A percentile compares a stretch with the other conserved stretches of the same genome.
Evolutionary conservation across 2,797 vertebrate genomes (phyloP).

Genomic region (Ptychobarbus kaznakovi): DNA sequence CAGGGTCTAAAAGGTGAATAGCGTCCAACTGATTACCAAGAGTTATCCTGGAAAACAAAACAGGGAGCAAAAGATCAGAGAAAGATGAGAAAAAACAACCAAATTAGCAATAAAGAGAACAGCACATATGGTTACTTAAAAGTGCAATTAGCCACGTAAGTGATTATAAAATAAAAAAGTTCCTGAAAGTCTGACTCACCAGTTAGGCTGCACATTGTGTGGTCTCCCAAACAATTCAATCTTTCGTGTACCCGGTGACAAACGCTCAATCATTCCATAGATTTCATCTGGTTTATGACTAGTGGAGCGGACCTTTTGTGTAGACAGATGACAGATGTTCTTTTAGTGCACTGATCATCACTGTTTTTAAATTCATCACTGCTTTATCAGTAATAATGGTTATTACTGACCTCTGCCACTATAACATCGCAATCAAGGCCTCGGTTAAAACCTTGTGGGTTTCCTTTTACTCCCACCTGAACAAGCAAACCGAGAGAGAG

Average conservation of each 20-base stretch:
- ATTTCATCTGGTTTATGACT: conserved; percentile 96
- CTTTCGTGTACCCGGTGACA: conserved; percentile 92
- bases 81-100: not conserved
- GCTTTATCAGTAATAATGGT: not conserved
- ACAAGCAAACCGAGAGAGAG: not conserved
- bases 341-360: not conserved
- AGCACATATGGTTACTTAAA: not conserved
- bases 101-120: not conserved
- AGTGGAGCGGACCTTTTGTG: conserved; percentile 88
- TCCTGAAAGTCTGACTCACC: conserved; percentile 71
- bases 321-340: not conserved
- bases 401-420: conserved; percentile 86
- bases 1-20: conserved; percentile 91
- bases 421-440: conserved; percentile 94
- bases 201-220: conserved; percentile 94
- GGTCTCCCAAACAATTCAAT: conserved; percentile 93
- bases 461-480: conserved; percentile 93
- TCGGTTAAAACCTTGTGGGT: conserved; percentile 92
- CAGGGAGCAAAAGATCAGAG: not conserved
- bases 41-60: conserved; percentile 80
- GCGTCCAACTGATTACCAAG: conserved; percentile 93
- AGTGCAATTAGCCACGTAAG: not conserved
- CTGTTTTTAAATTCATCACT: not conserved
- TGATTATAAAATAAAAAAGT: not conserved
- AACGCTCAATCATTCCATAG: conserved; percentile 95